These are phyloP conservation scores for Coecobrya sp. DNA, from an alignment of 2,888 invertebrate species.

Conservation along the genomic window DNA sequence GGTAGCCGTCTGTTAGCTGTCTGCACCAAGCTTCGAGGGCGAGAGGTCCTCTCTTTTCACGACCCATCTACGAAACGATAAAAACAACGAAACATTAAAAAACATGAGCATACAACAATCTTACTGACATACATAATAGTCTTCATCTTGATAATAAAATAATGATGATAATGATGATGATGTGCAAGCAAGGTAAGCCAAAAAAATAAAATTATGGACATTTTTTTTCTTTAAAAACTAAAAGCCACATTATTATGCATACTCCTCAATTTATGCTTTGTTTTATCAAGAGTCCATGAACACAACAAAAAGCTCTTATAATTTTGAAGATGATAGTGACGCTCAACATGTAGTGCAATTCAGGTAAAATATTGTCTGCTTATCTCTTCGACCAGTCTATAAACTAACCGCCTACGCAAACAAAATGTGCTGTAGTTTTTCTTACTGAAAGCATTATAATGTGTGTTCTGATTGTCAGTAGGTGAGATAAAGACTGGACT, in stretches of 20 bases:
- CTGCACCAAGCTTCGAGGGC: constrained; percentile 94
- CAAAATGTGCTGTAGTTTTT: not conserved
- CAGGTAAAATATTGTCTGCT: constrained; percentile 9
- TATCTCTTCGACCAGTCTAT: not conserved
- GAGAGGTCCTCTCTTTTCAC: constrained; percentile 85
- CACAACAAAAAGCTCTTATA: not conserved
- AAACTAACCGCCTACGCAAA: constrained; percentile 56
- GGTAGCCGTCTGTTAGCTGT: constrained; percentile 95
- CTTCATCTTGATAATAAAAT: not conserved
- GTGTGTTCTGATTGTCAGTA: not conserved
- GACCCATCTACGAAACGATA: constrained; percentile 82
- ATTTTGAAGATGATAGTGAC: not conserved
- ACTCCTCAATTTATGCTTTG: not conserved
- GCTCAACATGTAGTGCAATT: constrained; percentile 29
- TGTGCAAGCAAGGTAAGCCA: not conserved
- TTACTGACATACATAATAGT: constrained; percentile 32
- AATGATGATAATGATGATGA: no score
- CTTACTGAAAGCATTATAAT: not conserved
- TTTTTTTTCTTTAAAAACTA: not conserved
- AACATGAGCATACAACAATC: constrained; percentile 40
- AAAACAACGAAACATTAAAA: constrained; percentile 56
- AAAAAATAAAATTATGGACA: constrained; percentile 28
- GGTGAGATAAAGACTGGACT: not conserved
- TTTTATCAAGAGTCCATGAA: not conserved
- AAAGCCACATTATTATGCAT: not conserved